Conservation (phyloP, 2,888 invertebrate genomes). For the Apotomis capreana region DNA sequence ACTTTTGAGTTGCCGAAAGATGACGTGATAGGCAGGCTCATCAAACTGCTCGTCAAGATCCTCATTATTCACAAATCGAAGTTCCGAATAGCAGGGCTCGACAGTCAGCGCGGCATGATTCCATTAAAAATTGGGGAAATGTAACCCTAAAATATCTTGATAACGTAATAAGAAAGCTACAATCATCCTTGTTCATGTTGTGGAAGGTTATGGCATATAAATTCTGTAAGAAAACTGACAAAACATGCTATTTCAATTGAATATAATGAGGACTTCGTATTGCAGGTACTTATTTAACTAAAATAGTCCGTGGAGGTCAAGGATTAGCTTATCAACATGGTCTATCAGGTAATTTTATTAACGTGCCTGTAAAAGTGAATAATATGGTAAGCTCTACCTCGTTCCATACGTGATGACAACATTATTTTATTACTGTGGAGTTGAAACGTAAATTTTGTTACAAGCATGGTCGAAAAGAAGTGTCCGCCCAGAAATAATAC, state of each 20-base stretch:
- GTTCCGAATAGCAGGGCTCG: no score
- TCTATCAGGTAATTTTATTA: not conserved
- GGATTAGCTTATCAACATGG: not conserved
- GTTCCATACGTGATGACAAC: not conserved
- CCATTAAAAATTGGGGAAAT: not conserved
- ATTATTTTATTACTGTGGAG: constrained; percentile 7
- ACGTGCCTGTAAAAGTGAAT: constrained; percentile 7
- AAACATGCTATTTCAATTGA: not conserved
- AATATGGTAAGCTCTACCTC: constrained; percentile 3
- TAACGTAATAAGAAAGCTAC: not conserved
- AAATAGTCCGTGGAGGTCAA: no score
- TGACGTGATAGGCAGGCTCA: no score
- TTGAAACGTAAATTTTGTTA: constrained; percentile 3
- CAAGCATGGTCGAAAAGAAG: constrained; percentile 5
- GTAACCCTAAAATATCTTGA: not conserved
- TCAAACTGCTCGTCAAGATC: no score
- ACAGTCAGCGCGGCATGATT: no score
- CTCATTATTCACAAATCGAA: no score
- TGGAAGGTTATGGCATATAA: not conserved
- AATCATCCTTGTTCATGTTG: constrained; percentile 3
- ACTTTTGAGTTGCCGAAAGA: no score
- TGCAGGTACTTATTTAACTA: no score
- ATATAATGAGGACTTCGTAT: not conserved
- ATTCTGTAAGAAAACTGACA: not conserved
- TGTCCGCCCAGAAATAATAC: not conserved